These are phyloP conservation scores for Bhutanitis thaidina DNA, from an alignment of 2,888 invertebrate species.

Conservation along the genomic window DNA sequence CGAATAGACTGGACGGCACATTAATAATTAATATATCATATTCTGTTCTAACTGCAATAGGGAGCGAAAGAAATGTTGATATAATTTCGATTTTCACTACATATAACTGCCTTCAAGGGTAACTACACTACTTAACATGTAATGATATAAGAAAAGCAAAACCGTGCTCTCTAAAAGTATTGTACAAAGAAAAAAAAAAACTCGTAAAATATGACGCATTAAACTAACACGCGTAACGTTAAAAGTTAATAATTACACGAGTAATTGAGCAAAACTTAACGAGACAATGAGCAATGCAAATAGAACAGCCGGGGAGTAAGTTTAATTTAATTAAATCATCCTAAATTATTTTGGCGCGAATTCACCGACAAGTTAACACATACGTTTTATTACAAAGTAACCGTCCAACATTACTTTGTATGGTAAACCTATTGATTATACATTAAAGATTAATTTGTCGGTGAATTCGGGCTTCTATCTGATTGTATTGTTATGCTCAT, in stretches of 20 bases:
- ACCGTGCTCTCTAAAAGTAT: conserved; percentile 74
- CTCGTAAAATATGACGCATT: conserved; percentile 47
- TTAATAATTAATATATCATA: conserved; percentile 34
- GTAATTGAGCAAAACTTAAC: conserved; percentile 78
- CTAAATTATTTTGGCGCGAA: conserved; percentile 23
- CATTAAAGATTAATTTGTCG: too few relatives aligned
- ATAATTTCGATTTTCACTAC: conserved; percentile 28
- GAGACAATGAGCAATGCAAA: conserved; percentile 70
- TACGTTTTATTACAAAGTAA: too few relatives aligned
- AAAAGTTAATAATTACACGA: conserved; percentile 57
- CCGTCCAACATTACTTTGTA: too few relatives aligned
- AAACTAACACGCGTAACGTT: conserved; percentile 55
- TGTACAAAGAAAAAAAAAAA: conserved; percentile 49
- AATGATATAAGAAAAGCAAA: conserved; percentile 71
- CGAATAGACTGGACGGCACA: conserved; percentile 58
- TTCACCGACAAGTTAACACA: too few relatives aligned
- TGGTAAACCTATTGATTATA: too few relatives aligned
- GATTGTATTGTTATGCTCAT: conserved; percentile 19
- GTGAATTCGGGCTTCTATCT: too few relatives aligned
- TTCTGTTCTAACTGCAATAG: conserved; percentile 17
- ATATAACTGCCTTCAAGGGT: conserved; percentile 36
- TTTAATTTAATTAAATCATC: conserved; percentile 13
- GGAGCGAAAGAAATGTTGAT: conserved; percentile 27
- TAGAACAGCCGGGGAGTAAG: conserved; percentile 44
- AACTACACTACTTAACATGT: conserved; percentile 54